phyloP scores from a whole-genome alignment of 2,797 vertebrate species.

The Pristis pectinata region DNA sequence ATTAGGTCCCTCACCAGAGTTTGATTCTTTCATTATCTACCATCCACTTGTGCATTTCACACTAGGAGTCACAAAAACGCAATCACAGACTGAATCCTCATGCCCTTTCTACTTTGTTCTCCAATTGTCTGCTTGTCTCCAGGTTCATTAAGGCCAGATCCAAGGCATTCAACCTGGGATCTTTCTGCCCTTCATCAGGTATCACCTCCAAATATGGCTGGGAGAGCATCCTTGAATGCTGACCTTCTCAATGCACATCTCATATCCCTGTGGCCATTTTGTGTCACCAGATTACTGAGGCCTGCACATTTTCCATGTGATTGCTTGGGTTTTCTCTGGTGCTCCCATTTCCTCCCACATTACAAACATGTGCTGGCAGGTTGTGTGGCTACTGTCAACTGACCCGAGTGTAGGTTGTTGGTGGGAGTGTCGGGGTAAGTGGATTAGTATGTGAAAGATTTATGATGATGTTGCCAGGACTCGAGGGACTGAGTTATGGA shows the following conservation, averaged over 20 bases:
- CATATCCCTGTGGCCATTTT: not conserved
- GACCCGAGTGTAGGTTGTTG: too few species aligned
- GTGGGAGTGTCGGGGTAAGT: too few species aligned
- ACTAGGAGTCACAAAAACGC: not conserved
- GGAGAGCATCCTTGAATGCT: not conserved
- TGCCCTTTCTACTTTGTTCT: not conserved
- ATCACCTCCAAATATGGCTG: not conserved
- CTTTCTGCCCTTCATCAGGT: not conserved
- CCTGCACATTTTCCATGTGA: too few species aligned
- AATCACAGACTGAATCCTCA: not conserved
- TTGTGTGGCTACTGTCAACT: too few species aligned
- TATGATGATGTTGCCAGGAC: too few species aligned
- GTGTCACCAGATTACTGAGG: not conserved
- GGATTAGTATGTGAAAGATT: too few species aligned
- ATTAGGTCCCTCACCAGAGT: not conserved
- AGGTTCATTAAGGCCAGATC: too few species aligned
- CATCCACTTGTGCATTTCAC: not conserved
- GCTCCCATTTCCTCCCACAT: too few species aligned
- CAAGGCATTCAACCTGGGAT: not conserved
- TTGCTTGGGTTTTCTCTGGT: too few species aligned
- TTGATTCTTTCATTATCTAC: not conserved
- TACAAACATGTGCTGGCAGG: too few species aligned
- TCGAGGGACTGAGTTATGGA: too few species aligned
- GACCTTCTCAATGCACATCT: not conserved
- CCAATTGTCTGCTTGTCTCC: too few species aligned